Base-by-base conservation (phyloP, 2,888 invertebrate genomes). In the Onthophagus sagittarius region DNA sequence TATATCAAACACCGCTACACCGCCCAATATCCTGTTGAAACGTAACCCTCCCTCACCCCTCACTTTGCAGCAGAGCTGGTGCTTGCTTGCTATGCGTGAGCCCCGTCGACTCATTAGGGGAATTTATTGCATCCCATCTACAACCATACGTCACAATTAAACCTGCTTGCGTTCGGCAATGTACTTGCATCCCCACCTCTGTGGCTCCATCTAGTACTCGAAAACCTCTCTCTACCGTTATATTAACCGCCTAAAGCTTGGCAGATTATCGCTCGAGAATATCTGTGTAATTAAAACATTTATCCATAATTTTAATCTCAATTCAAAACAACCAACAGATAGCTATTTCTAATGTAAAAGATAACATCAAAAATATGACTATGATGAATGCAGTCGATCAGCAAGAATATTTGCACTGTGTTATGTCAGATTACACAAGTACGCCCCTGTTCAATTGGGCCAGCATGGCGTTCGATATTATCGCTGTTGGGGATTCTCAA, bases 111-210 rank as follows among this genome's bases (percentile, higher is more conserved):
- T 67, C 67, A 67, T 67, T 67, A 67, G 67, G 31, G 32, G 31
- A 67, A 67, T 67, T 67, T 67, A 67, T 32, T 23, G 67, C 31
- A 32, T 23, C 23, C 67, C 32, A 67, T 67, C 67, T 23, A 32
- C 5, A 32, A 67, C 67, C 67, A 67, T 67, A 67, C 67, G 67
- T 67, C 67, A 67, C 67, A 67, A 67, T 67, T 67, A 67, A 67
- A 67, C 67, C 67, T 0, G 67, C 31, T 67, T 67, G 32, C 67
- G 31, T 67, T 23, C 67, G 15, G 67, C 31, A 9, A 23, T 23
- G 23, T 32, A 23, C 6, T 7, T 32, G 23, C 15, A 67, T 67
- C 31, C 67, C 6, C 67, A 15, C 67, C 67, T 23, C 23, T 23
- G 23, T 15, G 31, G 67, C 32, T 7, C 31, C 11, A 6, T 23